Conservation (phyloP, 2,888 invertebrate genomes). For the Gymnocheta viridis region DNA sequence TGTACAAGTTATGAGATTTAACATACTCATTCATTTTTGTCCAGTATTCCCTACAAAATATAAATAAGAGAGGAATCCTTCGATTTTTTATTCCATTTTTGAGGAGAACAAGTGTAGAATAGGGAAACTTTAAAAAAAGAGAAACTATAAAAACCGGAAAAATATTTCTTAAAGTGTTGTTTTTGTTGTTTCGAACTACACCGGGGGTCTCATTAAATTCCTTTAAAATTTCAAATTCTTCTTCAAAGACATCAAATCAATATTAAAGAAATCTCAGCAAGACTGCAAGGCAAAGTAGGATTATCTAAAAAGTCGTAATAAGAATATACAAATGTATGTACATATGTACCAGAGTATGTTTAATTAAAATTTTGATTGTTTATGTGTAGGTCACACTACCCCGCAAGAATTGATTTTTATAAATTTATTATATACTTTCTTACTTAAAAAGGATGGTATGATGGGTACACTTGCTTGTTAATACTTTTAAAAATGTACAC, state of each 20-base stretch:
- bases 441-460: neutral
- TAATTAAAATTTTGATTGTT: no score
- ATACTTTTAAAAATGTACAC: neutral
- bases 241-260: neutral
- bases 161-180: conserved; percentile 2
- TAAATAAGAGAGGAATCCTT: conserved; percentile 46
- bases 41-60: conserved; percentile 21
- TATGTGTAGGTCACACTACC: neutral
- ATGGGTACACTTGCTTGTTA: neutral
- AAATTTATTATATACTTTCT: neutral
- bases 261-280: conserved; percentile 37
- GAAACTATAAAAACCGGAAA: conserved; percentile 40
- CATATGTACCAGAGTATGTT: no score
- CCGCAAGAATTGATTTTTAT: neutral
- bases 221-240: conserved; percentile 14
- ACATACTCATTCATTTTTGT: conserved; percentile 1
- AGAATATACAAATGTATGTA: neutral
- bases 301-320: neutral
- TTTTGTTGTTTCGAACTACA: conserved; percentile 37
- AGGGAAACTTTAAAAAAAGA: conserved; percentile 36
- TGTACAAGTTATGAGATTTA: conserved; percentile 51
- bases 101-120: conserved; percentile 63
- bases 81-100: neutral
- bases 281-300: conserved; percentile 38
- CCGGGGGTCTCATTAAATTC: conserved; percentile 49